phyloP scores from a whole-genome alignment of 2,888 invertebrate species.

The Meta bourneti region DNA sequence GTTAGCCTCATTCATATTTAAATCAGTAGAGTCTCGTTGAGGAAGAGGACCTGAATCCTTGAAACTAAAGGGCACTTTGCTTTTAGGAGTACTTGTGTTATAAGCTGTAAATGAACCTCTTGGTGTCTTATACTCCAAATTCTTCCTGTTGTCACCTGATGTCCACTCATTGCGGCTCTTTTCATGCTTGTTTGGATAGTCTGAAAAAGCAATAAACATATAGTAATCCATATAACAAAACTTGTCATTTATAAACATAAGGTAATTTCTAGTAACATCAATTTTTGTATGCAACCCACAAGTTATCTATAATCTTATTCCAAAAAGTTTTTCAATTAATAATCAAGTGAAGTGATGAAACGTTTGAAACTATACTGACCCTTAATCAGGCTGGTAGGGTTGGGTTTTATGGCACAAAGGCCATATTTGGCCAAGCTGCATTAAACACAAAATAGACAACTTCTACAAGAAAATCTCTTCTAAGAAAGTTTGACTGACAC shows the following conservation, averaged over 20 bases:
- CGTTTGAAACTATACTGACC: too few species aligned
- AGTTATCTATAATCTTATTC: too few species aligned
- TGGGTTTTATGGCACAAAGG: too few species aligned
- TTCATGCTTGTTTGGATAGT: slow-evolving; percentile 16
- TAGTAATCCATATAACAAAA: neutral
- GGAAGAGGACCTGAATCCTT: slow-evolving; percentile 34
- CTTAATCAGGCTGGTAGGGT: too few species aligned
- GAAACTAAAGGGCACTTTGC: slow-evolving; percentile 52
- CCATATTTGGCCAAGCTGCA: too few species aligned
- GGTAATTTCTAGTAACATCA: neutral
- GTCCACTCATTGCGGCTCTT: slow-evolving; percentile 40
- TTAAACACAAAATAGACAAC: too few species aligned
- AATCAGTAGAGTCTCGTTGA: slow-evolving; percentile 4
- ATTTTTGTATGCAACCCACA: neutral
- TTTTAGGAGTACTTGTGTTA: slow-evolving; percentile 45
- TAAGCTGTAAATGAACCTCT: neutral
- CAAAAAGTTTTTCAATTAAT: too few species aligned
- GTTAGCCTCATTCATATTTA: slow-evolving; percentile 33
- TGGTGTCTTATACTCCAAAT: neutral
- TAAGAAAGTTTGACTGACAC: too few species aligned
- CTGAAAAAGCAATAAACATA: slow-evolving; percentile 3
- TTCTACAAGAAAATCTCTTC: too few species aligned
- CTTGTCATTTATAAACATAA: too few species aligned
- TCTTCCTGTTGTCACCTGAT: slow-evolving; percentile 57
- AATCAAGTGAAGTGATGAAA: too few species aligned